A percentile compares a stretch with the other conserved stretches of the same genome.
Conservation (phyloP, 2,888 invertebrate genomes). For the Ceraclea dissimilis region DNA sequence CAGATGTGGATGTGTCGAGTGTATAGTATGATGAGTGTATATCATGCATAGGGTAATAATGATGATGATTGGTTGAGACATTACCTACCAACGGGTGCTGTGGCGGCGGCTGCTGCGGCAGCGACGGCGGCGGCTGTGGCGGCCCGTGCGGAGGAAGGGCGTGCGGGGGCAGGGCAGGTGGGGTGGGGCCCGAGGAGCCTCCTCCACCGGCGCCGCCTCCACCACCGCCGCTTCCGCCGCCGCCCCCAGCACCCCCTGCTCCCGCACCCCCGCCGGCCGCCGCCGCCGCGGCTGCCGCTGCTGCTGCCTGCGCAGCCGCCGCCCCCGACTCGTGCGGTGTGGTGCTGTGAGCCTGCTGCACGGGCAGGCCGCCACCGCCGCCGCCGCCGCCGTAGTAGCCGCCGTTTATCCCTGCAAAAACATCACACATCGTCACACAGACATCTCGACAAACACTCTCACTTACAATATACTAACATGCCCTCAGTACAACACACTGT, state of each 20-base stretch:
- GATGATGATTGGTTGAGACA: slow-evolving; percentile 2
- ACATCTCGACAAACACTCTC: neutral
- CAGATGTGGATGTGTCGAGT: neutral
- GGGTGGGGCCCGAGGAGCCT: slow-evolving; percentile 40
- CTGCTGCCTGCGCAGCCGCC: slow-evolving; percentile 36
- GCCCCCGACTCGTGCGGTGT: slow-evolving; percentile 68
- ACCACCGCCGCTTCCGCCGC: slow-evolving; percentile 35
- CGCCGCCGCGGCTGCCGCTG: slow-evolving; percentile 35
- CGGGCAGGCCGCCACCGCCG: slow-evolving; percentile 58
- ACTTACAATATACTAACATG: neutral
- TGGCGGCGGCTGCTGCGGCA: slow-evolving; percentile 21
- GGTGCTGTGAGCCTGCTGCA: slow-evolving; percentile 84
- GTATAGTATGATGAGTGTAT: too few species aligned
- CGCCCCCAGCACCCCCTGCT: slow-evolving; percentile 66
- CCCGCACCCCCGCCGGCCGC: slow-evolving; percentile 53
- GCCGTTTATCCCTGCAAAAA: slow-evolving; percentile 29
- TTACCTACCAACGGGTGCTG: slow-evolving; percentile 35
- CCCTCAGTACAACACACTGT: too few species aligned
- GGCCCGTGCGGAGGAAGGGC: slow-evolving; percentile 24
- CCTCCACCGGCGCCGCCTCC: slow-evolving; percentile 34
- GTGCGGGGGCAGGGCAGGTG: slow-evolving; percentile 27
- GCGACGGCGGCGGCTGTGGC: slow-evolving; percentile 19
- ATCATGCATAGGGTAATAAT: neutral
- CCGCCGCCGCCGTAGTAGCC: slow-evolving; percentile 25
- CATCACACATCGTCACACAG: slow-evolving; percentile 5